Base-by-base conservation (phyloP, 2,113 vertebrate species). In the Panthera uncia region DNA sequence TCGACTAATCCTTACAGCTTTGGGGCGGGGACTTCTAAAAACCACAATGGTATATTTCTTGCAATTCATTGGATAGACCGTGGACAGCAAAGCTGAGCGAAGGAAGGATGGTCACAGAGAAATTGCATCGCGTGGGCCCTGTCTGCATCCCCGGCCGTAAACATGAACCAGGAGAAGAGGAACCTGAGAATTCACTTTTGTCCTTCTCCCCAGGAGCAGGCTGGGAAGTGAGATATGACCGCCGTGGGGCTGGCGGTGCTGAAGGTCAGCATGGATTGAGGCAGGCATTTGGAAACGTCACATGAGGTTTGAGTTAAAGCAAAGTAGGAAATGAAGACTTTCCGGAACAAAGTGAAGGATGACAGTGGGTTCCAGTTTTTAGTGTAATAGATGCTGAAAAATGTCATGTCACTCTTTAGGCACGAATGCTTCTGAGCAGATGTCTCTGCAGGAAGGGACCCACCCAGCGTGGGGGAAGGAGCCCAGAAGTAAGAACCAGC, bases 361-460 rank as follows among this genome's bases (percentile, higher is more conserved):
- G 66, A 33, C 52, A 18, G 7, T 2, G 38, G 38, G 76, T 71
- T 93, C 55, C 57, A 33, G 74, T 50, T 73, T 92, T 63, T 36
- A 38, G 74, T 15, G 25, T 73, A 31, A 13, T 19, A 38, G 74
- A 73, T 57, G 66, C 78, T 97, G 95, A 74, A 68, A 94, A 91
- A 15, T 41, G 45, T 78, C 93, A 65, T 61, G 38, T 92, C 89
- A 38, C 65, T 92, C 55, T 85, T 36, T 1, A 27, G 36, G 94
- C 52, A 7, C 1, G 4, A 55, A 92, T 19, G 50, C 80, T 90
- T 79, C 1, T 0, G 50, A 97, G 96, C 95, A 97, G 97, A 96
- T 98, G 95, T 96, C 84, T 93, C 69, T 68, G 45, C 61, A 63
- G 84, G 66, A 78, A 66, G 13, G 38, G 74, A 76, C 84, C 83